These are phyloP conservation scores for Malaclemys terrapin DNA, from an alignment of 2,113 vertebrate species.

Conservation along the genomic window DNA sequence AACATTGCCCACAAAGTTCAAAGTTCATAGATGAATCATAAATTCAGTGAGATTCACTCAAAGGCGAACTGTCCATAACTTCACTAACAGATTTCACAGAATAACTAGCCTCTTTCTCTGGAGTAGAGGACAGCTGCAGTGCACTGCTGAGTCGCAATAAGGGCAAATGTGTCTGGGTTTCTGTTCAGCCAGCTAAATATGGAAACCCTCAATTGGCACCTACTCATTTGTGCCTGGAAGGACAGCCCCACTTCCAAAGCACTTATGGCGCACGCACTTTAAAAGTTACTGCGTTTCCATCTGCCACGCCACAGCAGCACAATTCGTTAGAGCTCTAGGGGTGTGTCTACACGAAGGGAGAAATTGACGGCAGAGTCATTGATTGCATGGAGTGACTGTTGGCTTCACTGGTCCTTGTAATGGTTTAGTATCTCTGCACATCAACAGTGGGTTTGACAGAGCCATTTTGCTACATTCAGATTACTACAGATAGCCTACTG, in stretches of 20 bases:
- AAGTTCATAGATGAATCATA: slow-evolving; percentile 58
- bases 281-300: not conserved
- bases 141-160: not conserved
- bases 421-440: not conserved
- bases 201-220: not conserved
- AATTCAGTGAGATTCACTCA: slow-evolving; percentile 26
- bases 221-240: not conserved
- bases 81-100: slow-evolving; percentile 17
- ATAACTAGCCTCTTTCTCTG: slow-evolving; percentile 59
- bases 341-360: not conserved
- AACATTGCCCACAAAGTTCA: slow-evolving; percentile 3
- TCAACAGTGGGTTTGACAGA: not conserved
- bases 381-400: not conserved
- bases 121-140: slow-evolving; percentile 46
- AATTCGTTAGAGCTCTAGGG: not conserved
- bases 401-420: not conserved
- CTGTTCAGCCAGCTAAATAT: not conserved
- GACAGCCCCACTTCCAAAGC: not conserved
- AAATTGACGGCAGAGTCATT: not conserved
- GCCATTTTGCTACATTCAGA: not conserved
- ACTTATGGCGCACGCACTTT: not conserved
- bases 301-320: not conserved
- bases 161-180: slow-evolving; percentile 1
- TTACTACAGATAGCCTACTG: not conserved
- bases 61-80: slow-evolving; percentile 32